Base-by-base conservation (phyloP, 2,888 invertebrate genomes). In the Maniola hyperantus region DNA sequence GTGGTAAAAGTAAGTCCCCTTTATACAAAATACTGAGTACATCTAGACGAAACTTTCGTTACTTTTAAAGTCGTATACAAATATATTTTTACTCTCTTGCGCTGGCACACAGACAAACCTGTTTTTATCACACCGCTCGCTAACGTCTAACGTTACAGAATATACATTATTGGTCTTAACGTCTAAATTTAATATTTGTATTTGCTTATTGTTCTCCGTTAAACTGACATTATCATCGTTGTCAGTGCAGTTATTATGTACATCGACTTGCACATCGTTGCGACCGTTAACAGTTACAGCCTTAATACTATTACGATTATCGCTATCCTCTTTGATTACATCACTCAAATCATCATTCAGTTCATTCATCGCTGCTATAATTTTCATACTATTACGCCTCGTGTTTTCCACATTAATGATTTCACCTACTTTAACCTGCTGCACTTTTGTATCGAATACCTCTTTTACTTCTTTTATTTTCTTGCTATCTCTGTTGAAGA, bases 141-240 rank as follows among this genome's bases (percentile, higher is more conserved):
- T 89, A 78, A 91, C 86, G 75, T 91, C 91, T 85, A 92, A 80
- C 61, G 90, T 92, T 79, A 91, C 90, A 71, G 91, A 89, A 86
- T 91, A 91, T 53, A 91, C 91, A 81, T 85, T 89, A 76, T 91
- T 91, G 58, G 90, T 91, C 77, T 91, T 92, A 76, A 88, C 85
- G 79, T 92, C 92, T 89, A 92, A 76, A 76, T 92, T 92, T 73
- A 92, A 83, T 89, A 92, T 91, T 84, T 92, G 92, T 86, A 91
- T 87, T 74, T 91, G 90, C 81, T 90, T 91, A 89, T 90, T 91
- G 84, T 90, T 89, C 81, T 90, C 88, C 72, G 75, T 83, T 75
- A 77, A 82, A 65, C 78, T 75, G 51, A 74, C 74, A 67, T 73
- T 66, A 68, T 82, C 80, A 58, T 83, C 78, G 53, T n/a, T n/a